phyloP scores from a whole-genome alignment of 2,797 vertebrate genomes.

The Galago senegalensis region DNA sequence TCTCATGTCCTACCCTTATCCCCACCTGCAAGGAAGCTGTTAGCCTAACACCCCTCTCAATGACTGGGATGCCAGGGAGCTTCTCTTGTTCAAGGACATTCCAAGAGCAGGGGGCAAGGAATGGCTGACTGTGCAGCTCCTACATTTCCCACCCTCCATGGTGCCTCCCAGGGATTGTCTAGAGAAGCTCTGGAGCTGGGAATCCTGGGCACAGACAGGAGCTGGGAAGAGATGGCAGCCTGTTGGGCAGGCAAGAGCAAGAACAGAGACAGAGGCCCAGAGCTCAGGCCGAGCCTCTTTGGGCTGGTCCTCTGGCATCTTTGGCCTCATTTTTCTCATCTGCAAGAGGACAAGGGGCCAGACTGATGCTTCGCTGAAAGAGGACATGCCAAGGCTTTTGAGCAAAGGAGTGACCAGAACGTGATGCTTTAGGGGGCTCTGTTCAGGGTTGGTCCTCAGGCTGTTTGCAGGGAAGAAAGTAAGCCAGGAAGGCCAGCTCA shows the following conservation, averaged over 20 bases:
- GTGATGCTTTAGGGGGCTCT: background rate
- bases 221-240: background rate
- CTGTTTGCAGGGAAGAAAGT: background rate
- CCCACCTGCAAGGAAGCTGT: background rate
- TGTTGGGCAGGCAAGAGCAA: background rate
- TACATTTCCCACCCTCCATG: background rate
- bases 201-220: background rate
- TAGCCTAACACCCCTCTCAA: background rate
- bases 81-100: background rate
- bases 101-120: background rate
- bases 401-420: background rate
- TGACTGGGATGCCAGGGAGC: background rate
- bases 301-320: background rate
- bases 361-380: background rate
- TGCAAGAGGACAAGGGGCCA: background rate
- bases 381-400: fast-evolving
- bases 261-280: background rate
- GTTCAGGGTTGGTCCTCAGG: background rate
- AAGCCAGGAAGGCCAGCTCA: background rate
- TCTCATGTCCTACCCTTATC: too few species aligned
- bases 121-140: background rate
- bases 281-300: background rate
- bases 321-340: background rate
- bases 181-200: background rate
- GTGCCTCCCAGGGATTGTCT: background rate